Conservation (phyloP, 2,888 invertebrate species). For the Sericinus montela region DNA sequence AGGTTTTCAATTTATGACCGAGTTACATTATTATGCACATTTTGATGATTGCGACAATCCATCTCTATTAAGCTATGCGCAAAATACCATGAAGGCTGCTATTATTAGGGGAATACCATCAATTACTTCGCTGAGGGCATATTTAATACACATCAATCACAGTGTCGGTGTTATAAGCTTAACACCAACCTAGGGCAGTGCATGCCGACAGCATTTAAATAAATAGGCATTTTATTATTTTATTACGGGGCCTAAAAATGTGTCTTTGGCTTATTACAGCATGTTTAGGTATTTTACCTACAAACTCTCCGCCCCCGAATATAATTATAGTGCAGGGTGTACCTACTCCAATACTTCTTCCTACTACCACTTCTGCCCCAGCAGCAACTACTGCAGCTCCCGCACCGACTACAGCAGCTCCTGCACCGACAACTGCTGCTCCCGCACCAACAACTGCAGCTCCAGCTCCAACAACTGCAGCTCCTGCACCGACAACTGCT, state of each 20-base stretch:
- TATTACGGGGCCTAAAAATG: conserved; percentile 35
- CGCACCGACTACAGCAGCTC: conserved; percentile 15
- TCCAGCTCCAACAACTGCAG: too few relatives aligned
- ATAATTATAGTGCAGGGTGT: conserved; percentile 53
- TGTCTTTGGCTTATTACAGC: conserved; percentile 73
- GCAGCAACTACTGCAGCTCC: conserved; percentile 26
- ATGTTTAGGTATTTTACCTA: conserved; percentile 63
- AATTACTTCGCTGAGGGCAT: conserved; percentile 57
- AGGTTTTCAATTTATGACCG: too few relatives aligned
- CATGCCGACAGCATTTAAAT: conserved; percentile 10
- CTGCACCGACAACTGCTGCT: too few relatives aligned
- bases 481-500: conserved; percentile 17
- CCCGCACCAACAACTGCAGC: conserved; percentile 23
- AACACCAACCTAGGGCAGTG: conserved; percentile 29
- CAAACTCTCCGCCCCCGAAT: conserved; percentile 44
- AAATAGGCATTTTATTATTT: background rate
- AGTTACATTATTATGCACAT: conserved; percentile 36
- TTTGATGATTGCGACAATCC: conserved; percentile 72
- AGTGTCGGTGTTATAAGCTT: conserved; percentile 38
- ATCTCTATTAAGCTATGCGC: conserved; percentile 59
- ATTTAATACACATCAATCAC: conserved; percentile 60
- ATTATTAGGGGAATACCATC: conserved; percentile 71
- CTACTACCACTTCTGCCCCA: conserved; percentile 48
- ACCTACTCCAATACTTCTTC: conserved; percentile 60
- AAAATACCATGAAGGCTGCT: conserved; percentile 73